Base-by-base conservation (phyloP, 2,113 vertebrate genomes). In the Protobothrops mucrosquamatus region DNA sequence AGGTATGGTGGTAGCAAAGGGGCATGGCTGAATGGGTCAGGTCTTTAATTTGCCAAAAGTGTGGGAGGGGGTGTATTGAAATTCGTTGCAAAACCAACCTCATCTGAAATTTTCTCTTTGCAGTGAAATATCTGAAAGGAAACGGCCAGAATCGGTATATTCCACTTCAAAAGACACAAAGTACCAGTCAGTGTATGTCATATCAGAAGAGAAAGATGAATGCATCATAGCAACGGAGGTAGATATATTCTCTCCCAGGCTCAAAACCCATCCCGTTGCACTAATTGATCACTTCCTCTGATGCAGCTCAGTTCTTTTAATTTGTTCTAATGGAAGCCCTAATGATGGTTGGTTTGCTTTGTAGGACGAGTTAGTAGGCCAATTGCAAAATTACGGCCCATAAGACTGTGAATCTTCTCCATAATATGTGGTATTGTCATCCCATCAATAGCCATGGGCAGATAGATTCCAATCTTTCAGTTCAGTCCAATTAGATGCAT, bases 191-290 rank as follows among this genome's bases (percentile, higher is more conserved):
- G 98, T 99, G 96, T 99, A 98, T 89, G 99, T 99, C 96, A 98
- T 99, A 96, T 99, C 99, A 74, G 99, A 99, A 96, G 98, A 99
- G 96, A 99, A 99, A 96, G 99, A 99, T 0, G 99, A 99, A 97
- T 99, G 99, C 94, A 98, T 99, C 96, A 99, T 99, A 88, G 99
- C 99, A 94, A 99, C 99, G 95, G 99, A 99, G 99, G 99, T 99
- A 95, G 98, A 98, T 97, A 93, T 56, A 23, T 56, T 88, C 18
- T n/a, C 85, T 52, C 81, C 39, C 26, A 6, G 14, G 1, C 55
- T 59, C 4, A 90, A 74, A 23, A 90, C 11, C 87, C 10, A 34
- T 55, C 29, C 3, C 48, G 29, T 52, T 88, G 0, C 12, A 56
- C 11, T 3, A 0, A 0, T 64, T 24, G 48, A 39, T 91, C 24